Evolutionary conservation across 2,113 vertebrate genomes (phyloP).

Genomic region (Chlamydotis undulata): DNA sequence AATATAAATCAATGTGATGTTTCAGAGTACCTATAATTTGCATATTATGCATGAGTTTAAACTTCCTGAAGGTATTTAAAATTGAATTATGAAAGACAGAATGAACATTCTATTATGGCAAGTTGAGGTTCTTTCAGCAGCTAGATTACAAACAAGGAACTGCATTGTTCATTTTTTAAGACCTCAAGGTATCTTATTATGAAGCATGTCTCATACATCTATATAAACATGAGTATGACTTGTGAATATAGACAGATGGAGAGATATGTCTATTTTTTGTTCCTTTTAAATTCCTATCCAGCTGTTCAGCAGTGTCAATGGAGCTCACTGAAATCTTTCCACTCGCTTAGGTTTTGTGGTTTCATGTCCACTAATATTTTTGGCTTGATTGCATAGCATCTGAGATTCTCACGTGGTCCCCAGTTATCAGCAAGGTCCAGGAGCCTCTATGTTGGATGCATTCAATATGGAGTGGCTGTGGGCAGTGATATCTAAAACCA

Average conservation of each 20-base stretch:
- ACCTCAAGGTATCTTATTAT: not conserved
- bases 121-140: not conserved
- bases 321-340: not conserved
- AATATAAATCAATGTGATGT: conserved; percentile 15
- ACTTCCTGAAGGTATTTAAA: conserved; percentile 50
- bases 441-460: not conserved
- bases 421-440: not conserved
- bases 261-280: not conserved
- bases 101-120: not conserved
- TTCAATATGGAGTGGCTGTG: not conserved
- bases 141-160: not conserved
- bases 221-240: not conserved
- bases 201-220: not conserved
- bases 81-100: conserved; percentile 27
- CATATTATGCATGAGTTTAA: conserved; percentile 13
- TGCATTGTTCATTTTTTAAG: not conserved
- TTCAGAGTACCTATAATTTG: conserved; percentile 22
- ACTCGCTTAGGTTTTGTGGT: not conserved
- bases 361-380: not conserved
- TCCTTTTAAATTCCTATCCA: not conserved
- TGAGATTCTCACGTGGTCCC: not conserved
- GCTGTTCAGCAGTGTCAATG: not conserved
- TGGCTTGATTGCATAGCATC: not conserved
- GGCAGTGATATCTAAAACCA: not conserved
- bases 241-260: not conserved